These are phyloP conservation scores for Limonius californicus DNA, from an alignment of 1,140 invertebrate species.

Conservation along the genomic window DNA sequence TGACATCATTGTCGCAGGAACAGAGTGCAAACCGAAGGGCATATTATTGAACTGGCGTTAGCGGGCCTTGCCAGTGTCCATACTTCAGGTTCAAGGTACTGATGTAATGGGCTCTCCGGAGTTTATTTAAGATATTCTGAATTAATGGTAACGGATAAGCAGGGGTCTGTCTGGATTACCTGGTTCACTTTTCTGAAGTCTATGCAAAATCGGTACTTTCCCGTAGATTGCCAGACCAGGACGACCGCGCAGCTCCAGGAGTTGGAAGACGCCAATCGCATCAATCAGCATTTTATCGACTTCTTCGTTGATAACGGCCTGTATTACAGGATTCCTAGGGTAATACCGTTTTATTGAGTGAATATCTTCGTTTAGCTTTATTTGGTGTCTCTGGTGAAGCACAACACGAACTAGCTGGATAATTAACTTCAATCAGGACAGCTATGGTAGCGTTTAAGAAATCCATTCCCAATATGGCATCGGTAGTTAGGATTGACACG, in stretches of 20 bases:
- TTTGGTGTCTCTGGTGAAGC: too few relatives aligned
- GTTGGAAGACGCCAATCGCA: neutral
- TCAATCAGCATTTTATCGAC: neutral
- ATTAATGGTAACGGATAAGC: too few relatives aligned
- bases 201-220: neutral
- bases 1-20: too few relatives aligned
- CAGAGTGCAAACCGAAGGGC: too few relatives aligned
- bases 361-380: neutral
- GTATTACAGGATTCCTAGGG: neutral
- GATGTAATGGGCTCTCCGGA: neutral
- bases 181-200: neutral
- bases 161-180: neutral
- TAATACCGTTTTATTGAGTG: neutral
- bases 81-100: neutral
- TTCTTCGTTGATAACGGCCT: neutral
- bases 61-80: neutral
- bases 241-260: neutral
- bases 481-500: too few relatives aligned
- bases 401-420: too few relatives aligned
- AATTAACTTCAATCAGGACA: too few relatives aligned
- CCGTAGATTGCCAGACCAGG: neutral
- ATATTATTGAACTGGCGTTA: too few relatives aligned
- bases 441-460: neutral
- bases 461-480: neutral
- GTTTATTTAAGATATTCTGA: neutral